Evolutionary conservation across 2,797 vertebrate species (phyloP), one percentile per base, ranked within the genome.

Genomic region (Falco peregrinus): DNA sequence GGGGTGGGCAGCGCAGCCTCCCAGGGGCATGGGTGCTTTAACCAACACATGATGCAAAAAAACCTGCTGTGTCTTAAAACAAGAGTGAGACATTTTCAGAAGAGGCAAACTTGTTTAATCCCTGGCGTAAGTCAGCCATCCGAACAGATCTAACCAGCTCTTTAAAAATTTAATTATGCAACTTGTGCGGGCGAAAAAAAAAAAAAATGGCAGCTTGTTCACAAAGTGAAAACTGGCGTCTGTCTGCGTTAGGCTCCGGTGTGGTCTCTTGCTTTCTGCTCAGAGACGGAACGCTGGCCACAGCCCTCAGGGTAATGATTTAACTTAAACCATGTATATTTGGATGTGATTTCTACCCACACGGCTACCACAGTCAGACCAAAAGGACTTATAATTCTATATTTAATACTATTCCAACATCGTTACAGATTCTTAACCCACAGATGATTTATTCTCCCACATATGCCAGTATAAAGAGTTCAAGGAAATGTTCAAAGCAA

Each of bases 181-280:
- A 28, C 41, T 65, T 54, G 19, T 9, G 51, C 2, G 1, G 54
- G 16, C 41, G 41, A 48, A 26, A 43, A 59, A 48, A 53, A 39
- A 39, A 39, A 18, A 33, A 37, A 20, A n/a, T 8, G 43, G 87
- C 77, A 63, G 56, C 50, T 33, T 3, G 56, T 21, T 74, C 73
- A 9, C 77, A 12, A 11, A 37, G 21, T 48, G 18, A 6, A 39
- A 73, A 16, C 9, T 13, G 45, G 78, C 6, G 0, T 4, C 1
- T 41, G 6, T 5, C 5, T 5, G 33, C 1, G 3, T 13, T 13
- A 31, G 37, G 5, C 41, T 28, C 39, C 9, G 25, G 7, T 21
- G 71, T 7, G 39, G 29, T 45, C 57, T 74, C 48, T 18, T 51
- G 28, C 71, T 76, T 73, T 68, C 70, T 87, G 51, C 64, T 63